Percentiles rank a stretch among this genome's conserved stretches.
Evolutionary conservation across 2,797 vertebrate species (phyloP).

Genomic region (Propithecus deckenii): DNA sequence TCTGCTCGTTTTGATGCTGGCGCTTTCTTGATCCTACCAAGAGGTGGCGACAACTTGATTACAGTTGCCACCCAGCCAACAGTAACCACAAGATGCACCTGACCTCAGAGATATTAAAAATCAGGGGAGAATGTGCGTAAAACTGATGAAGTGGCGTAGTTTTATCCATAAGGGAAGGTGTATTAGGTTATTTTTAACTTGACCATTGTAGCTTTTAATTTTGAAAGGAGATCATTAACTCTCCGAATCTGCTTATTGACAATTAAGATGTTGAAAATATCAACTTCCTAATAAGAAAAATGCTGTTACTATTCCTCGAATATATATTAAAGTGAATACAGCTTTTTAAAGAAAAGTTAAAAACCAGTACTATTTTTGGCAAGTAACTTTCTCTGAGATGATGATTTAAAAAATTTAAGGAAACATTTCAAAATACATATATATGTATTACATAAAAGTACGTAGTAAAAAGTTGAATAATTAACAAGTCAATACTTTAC

Average conservation of each 20-base stretch:
- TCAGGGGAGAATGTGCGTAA: neutral
- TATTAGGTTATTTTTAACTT: neutral
- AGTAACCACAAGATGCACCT: accelerated
- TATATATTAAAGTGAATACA: neutral
- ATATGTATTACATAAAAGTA: neutral
- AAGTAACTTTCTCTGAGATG: neutral
- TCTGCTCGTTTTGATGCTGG: neutral
- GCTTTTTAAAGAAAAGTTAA: neutral
- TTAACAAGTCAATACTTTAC: neutral
- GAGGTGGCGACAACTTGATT: constrained; percentile 51
- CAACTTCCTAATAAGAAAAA: neutral
- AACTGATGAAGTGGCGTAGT: neutral
- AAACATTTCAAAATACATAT: neutral
- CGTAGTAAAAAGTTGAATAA: neutral
- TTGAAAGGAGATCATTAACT: neutral
- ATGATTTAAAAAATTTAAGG: neutral
- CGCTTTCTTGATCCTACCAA: constrained; percentile 11
- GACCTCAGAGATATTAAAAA: neutral
- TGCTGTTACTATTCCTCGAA: neutral
- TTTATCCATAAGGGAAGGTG: neutral
- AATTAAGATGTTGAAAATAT: neutral
- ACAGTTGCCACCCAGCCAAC: accelerated
- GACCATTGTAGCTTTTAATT: neutral
- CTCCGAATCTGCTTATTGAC: neutral
- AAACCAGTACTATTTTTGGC: neutral